Evolutionary conservation across 92 coral and sea anemone genomes (phyloP), one percentile per base, ranked within the genome.

Genomic region (Siderastrea radians): DNA sequence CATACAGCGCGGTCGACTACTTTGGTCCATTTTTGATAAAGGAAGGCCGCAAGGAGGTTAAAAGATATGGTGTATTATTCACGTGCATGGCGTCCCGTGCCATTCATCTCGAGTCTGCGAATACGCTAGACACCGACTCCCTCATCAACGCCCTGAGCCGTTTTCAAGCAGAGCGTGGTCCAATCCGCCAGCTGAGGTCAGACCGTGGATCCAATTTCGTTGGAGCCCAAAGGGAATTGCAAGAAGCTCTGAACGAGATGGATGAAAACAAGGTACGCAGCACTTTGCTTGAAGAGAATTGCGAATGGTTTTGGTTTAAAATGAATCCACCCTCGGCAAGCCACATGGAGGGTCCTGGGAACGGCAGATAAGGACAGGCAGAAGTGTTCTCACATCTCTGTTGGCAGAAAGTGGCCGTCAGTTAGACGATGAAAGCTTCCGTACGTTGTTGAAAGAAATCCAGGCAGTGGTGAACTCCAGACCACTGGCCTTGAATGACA

Each of bases 161-260:
- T 11, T 89, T 89, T 57, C 49, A 75, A 5, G 84, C 79, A 2
- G 67, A 83, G 66, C 78, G 88, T 49, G 88, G 83, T 15, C 87
- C 82, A 7, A 68, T 87, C 17, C 76, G 63, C 53, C 82, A 76
- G 57, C 81, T 89, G 1, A 65, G 90, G 71, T 79, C 86, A n/a
- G 93, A 85, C 15, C 59, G 65, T 6, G 83, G 93, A 54, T 86
- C 91, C 2, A 86, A 86, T 19, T 79, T 90, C 11, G 82, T 86
- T 26, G 93, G 82, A 12, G 93, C 74, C 16, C 66, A 74, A 10
- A 70, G 66, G 54, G 93, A 85, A 38, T 55, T 90, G n/a, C 50
- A 59, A 19, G 70, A 52, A 47, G 87, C 93, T 9, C 64, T 60
- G 59, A 11, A 45, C 26, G 83, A 86, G 68, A 90, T 90, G 90